Evolutionary conservation across 1,140 invertebrate genomes (phyloP).

Genomic region (Gerris buenoi): DNA sequence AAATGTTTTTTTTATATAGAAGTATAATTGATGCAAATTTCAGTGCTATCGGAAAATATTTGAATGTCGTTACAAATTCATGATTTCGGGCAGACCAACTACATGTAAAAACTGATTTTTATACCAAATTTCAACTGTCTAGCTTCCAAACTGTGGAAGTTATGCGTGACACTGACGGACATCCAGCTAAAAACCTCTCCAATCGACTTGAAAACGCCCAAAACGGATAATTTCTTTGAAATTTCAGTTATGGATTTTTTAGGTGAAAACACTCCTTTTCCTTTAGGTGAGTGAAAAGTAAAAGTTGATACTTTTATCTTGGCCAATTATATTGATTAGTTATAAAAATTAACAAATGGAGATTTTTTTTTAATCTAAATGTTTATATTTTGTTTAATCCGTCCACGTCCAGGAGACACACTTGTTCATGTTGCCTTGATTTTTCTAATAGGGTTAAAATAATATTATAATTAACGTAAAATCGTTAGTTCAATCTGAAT

Average conservation of each 20-base stretch:
- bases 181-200: not conserved
- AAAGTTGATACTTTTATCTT: too few relatives aligned
- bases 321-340: too few relatives aligned
- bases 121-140: not conserved
- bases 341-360: too few relatives aligned
- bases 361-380: too few relatives aligned
- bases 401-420: too few relatives aligned
- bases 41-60: not conserved
- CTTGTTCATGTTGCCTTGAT: too few relatives aligned
- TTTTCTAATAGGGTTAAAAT: too few relatives aligned
- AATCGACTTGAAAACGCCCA: not conserved
- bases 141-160: not conserved
- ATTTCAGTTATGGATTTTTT: not conserved
- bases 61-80: not conserved
- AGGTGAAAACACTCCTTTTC: not conserved
- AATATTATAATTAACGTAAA: too few relatives aligned
- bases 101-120: not conserved
- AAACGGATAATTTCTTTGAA: not conserved
- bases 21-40: not conserved
- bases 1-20: not conserved
- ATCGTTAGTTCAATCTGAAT: too few relatives aligned
- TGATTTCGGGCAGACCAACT: not conserved
- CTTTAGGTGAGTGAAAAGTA: too few relatives aligned
- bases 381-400: too few relatives aligned
- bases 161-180: not conserved